Evolutionary conservation across 2,113 vertebrate genomes (phyloP), one percentile per base, ranked within the genome.

Genomic region (Spea multiplicata): DNA sequence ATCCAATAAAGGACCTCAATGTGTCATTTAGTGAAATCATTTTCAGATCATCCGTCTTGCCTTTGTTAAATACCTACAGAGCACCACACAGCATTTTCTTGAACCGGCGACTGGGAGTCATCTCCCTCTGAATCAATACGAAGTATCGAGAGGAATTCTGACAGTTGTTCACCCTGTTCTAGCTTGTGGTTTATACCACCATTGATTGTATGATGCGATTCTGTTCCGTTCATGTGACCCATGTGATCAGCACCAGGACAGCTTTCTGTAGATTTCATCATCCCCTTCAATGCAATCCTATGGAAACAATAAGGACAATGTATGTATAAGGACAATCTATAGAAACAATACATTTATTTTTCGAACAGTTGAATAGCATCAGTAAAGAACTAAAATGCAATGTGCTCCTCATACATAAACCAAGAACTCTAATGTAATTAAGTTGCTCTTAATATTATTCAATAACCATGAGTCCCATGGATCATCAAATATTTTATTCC

Each of bases 41-140:
- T 2, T 55, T 44, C 55, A 71, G 5, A 71, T 10, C 30, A 17
- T 16, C 4, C 4, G 9, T 5, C 4, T 3, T 10, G 4, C 8
- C 66, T 9, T 68, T 14, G 6, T 9, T 44, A 17, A 62, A 57
- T 14, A 71, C 76, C 71, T 71, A 78, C 76, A 17, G 76, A 78
- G 49, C 44, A 69, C n/a, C 17, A 72, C 8, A n/a, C 14, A 3
- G 5, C 55, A 9, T 52, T 53, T 30, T 72, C 76, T 6, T 70
- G n/a, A 52, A 48, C 4, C 0, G 0, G 5, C 5, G 9, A 30
- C 3, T 3, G 9, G 10, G 45, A 8, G 3, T 5, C 8, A 4
- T 64, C 8, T 53, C 6, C 12, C 8, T 72, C 69, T 5, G 44
- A 44, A 53, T 71, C 68, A 46, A 71, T 65, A 5, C 65, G 47